These are phyloP conservation scores for Sylvilagus floridanus DNA, from an alignment of 2,797 vertebrate species.

Conservation along the genomic window DNA sequence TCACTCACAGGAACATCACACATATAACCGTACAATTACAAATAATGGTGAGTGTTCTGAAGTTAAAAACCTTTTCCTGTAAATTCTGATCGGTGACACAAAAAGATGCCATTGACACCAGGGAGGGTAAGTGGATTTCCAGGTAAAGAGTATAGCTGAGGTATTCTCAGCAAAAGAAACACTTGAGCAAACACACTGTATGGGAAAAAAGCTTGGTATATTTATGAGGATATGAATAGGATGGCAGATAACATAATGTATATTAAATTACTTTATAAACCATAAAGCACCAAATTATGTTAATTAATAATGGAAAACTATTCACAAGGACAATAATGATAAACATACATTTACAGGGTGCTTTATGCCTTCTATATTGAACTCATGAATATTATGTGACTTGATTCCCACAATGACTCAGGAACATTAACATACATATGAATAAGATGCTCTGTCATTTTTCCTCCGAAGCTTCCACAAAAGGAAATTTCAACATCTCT, in stretches of 20 bases:
- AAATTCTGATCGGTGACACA: neutral
- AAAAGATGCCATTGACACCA: neutral
- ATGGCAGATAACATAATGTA: neutral
- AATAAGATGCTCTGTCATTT: neutral
- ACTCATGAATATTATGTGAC: slow-evolving; percentile 25
- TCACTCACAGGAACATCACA: neutral
- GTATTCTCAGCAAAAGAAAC: neutral
- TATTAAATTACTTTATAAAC: neutral
- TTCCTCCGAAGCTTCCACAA: neutral
- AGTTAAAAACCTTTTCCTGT: neutral
- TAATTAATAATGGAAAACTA: slow-evolving; percentile 45
- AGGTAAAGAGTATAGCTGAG: neutral
- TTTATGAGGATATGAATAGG: neutral
- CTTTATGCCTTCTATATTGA: neutral
- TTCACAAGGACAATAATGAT: neutral
- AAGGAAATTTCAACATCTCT: neutral
- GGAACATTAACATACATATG: neutral
- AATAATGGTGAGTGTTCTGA: neutral
- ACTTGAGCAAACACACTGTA: neutral
- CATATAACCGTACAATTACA: neutral
- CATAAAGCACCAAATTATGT: neutral
- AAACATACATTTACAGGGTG: neutral
- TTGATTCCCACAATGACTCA: slow-evolving; percentile 1
- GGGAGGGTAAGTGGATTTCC: neutral
- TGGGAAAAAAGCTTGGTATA: neutral